Base-by-base conservation (phyloP, 2,888 invertebrate genomes). In the Eupithecia vulgata region DNA sequence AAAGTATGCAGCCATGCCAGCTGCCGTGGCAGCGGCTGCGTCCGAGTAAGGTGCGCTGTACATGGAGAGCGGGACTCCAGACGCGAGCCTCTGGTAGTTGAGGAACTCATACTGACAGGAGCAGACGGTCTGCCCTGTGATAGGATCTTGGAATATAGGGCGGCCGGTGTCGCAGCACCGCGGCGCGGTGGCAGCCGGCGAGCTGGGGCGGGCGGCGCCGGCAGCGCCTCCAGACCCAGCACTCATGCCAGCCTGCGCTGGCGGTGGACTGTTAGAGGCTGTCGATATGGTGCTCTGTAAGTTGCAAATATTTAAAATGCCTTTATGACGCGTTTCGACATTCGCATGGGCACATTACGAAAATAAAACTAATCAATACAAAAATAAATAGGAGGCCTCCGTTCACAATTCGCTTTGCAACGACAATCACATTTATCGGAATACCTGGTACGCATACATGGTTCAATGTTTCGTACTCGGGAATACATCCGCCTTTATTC, bases 81-180 rank as follows among this genome's bases (percentile, higher is more conserved):
- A 94, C 68, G 96, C 97, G 77, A 98, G 95, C 87, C 97, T 95
- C 93, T 97, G 98, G 94, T 97, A 97, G 93, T 96, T 96, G 84
- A 98, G 96, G 83, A 98, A 96, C 94, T 98, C 98, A 94, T 98
- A 98, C 91, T 98, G 98, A 92, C 98, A 98, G 84, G 98, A 98
- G 94, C 98, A 98, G 79, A 98, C 96, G 72, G 97, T 97, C 92
- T 98, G 97, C 71, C 98, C 98, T 81, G 97, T 97, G 82, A 98
- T 95, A 64, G 98, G 98, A 92, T 98, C 98, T 88, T 97, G 97
- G 95, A 97, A 98, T 89, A 98, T 96, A 79, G 98, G 97, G 85
- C 98, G 96, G 81, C 98, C 98, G 80, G 98, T 98, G 95, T 98
- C 98, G 95, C 98, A 98, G 95, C 98, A 98, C 84, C 98, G 93